phyloP scores from a whole-genome alignment of 1,140 invertebrate genomes.

The Nymphalis io region DNA sequence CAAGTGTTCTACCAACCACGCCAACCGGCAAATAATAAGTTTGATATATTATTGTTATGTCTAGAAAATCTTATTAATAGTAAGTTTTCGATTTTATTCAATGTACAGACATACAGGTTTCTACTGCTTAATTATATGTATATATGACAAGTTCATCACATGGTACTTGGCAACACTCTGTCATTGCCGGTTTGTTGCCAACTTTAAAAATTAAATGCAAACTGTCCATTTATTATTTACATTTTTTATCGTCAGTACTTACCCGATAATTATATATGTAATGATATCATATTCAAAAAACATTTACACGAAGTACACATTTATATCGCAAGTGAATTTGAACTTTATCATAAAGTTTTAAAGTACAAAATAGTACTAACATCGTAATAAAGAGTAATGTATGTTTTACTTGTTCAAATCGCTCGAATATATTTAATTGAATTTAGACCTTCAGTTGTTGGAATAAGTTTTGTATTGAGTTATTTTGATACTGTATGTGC shows the following conservation, averaged over 20 bases:
- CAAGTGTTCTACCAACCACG: too few species aligned
- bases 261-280: not conserved
- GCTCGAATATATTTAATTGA: conserved; percentile 1
- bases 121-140: too few species aligned
- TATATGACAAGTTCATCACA: too few species aligned
- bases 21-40: too few species aligned
- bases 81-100: too few species aligned
- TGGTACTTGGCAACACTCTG: too few species aligned
- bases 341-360: not conserved
- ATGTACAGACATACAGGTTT: too few species aligned
- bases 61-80: too few species aligned
- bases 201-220: too few species aligned
- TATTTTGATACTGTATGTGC: conserved; percentile 43
- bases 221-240: not conserved
- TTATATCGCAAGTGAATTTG: not conserved
- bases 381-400: conserved; percentile 12
- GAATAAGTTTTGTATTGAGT: conserved; percentile 18
- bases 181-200: too few species aligned
- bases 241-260: not conserved
- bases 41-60: too few species aligned
- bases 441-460: conserved; percentile 1
- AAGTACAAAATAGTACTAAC: not conserved
- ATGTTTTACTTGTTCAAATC: conserved; percentile 35
- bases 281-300: conserved; percentile 1
- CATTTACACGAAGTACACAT: not conserved